Percentiles rank a stretch among this genome's conserved stretches.
Evolutionary conservation across 2,888 invertebrate species (phyloP).

Genomic region (Cerastis leucographa): DNA sequence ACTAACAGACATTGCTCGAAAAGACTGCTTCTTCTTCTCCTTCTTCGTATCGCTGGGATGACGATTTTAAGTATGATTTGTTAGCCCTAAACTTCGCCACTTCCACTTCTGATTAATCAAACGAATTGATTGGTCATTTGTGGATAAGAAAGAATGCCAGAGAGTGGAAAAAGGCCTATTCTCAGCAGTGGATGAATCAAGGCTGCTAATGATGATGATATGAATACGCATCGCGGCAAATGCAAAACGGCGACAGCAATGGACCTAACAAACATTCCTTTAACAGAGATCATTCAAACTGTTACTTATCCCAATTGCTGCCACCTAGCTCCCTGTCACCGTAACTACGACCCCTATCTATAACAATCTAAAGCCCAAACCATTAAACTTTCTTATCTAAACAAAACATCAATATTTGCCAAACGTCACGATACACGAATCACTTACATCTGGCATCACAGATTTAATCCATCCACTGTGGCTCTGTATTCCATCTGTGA

Average conservation of each 20-base stretch:
- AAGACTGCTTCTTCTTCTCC: neutral
- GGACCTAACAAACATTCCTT: neutral
- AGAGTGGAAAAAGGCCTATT: neutral
- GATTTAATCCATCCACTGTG: constrained; percentile 45
- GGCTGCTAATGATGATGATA: neutral
- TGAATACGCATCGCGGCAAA: neutral
- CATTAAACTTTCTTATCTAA: constrained; percentile 16
- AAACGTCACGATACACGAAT: constrained; percentile 25
- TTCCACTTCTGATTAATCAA: neutral
- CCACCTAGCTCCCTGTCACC: too few species aligned
- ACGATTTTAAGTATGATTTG: too few species aligned
- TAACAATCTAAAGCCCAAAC: too few species aligned
- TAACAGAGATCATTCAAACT: too few species aligned
- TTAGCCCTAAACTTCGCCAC: too few species aligned
- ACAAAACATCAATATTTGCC: constrained; percentile 36
- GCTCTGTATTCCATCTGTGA: constrained; percentile 33
- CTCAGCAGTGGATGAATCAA: neutral
- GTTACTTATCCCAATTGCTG: too few species aligned
- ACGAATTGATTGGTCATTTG: neutral
- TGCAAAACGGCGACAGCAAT: neutral
- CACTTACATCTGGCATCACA: constrained; percentile 45
- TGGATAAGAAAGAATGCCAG: neutral
- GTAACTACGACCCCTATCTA: too few species aligned
- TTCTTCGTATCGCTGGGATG: too few species aligned
- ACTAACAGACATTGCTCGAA: neutral